These are phyloP conservation scores for Pseudomyrmex cubaensis DNA, from an alignment of 1,140 invertebrate species.

Conservation along the genomic window DNA sequence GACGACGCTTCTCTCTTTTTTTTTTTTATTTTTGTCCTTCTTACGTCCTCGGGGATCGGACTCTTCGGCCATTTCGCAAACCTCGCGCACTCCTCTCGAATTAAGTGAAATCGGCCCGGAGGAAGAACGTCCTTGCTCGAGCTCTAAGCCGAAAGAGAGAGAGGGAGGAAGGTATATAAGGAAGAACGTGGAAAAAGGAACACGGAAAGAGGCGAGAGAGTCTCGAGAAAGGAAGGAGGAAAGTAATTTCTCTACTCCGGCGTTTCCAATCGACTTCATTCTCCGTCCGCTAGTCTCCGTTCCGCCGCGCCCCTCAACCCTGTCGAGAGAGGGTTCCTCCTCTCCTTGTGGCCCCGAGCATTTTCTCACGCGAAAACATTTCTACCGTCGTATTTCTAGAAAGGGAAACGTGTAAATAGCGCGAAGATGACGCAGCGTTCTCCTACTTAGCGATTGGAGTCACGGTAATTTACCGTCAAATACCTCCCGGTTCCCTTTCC, in stretches of 20 bases:
- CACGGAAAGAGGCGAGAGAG: background rate
- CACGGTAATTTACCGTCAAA: slow-evolving; percentile 56
- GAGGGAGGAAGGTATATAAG: background rate
- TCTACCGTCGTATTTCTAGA: slow-evolving; percentile 61
- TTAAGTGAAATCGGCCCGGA: slow-evolving; percentile 78
- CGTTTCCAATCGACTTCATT: slow-evolving; percentile 80
- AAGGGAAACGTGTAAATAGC: slow-evolving; percentile 58
- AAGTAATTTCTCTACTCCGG: slow-evolving; percentile 75
- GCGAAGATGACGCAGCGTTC: slow-evolving; percentile 48
- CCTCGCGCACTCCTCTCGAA: slow-evolving; percentile 69
- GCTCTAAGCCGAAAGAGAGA: slow-evolving; percentile 34
- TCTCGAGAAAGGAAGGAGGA: slow-evolving; percentile 60
- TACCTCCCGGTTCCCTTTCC: slow-evolving; percentile 29
- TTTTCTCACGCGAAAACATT: slow-evolving; percentile 75
- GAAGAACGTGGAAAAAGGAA: background rate
- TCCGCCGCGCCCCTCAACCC: slow-evolving; percentile 21
- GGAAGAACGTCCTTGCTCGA: slow-evolving; percentile 65
- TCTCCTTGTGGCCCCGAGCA: slow-evolving; percentile 46
- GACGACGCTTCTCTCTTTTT: background rate
- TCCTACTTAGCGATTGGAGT: slow-evolving; percentile 52
- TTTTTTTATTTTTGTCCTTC: slow-evolving; percentile 45
- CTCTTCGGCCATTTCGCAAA: slow-evolving; percentile 64
- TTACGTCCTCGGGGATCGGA: slow-evolving; percentile 50
- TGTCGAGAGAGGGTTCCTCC: no score
- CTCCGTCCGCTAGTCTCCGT: slow-evolving; percentile 43